These are phyloP conservation scores for Pelodiscus sinensis DNA, from an alignment of 2,113 vertebrate species.

Conservation along the genomic window DNA sequence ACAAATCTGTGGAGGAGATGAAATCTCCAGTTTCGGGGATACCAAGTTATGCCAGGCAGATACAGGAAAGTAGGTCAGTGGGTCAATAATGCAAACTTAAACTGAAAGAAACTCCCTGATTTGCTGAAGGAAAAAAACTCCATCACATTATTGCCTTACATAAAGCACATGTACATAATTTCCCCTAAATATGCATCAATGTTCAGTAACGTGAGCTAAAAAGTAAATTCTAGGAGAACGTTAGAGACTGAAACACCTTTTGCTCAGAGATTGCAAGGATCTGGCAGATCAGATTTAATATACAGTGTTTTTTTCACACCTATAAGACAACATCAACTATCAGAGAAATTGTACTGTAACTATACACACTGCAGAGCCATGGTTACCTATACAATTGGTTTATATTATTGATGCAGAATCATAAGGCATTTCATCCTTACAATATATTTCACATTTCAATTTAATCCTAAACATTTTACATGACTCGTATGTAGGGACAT, in stretches of 20 bases:
- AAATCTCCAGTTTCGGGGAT: constrained; percentile 32
- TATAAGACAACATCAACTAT: not conserved
- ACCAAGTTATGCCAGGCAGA: constrained; percentile 55
- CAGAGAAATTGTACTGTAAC: not conserved
- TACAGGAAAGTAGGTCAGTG: constrained; percentile 80
- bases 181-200: constrained; percentile 2
- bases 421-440: not conserved
- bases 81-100: constrained; percentile 69
- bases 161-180: not conserved
- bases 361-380: not conserved
- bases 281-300: constrained; percentile 5
- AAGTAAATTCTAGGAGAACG: not conserved
- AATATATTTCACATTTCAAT: not conserved
- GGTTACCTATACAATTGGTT: not conserved
- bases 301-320: not conserved
- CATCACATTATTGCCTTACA: not conserved
- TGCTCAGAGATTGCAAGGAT: not conserved
- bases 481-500: not conserved
- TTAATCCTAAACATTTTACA: not conserved
- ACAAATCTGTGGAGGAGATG: constrained; percentile 43
- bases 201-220: constrained; percentile 21
- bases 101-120: constrained; percentile 42
- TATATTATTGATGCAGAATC: not conserved
- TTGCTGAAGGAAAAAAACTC: constrained; percentile 1
- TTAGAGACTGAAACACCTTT: constrained; percentile 5